A percentile compares a stretch with the other conserved stretches of the same genome.
Conservation (phyloP, 2,113 vertebrate genomes). For the Muscicapa adusta region DNA sequence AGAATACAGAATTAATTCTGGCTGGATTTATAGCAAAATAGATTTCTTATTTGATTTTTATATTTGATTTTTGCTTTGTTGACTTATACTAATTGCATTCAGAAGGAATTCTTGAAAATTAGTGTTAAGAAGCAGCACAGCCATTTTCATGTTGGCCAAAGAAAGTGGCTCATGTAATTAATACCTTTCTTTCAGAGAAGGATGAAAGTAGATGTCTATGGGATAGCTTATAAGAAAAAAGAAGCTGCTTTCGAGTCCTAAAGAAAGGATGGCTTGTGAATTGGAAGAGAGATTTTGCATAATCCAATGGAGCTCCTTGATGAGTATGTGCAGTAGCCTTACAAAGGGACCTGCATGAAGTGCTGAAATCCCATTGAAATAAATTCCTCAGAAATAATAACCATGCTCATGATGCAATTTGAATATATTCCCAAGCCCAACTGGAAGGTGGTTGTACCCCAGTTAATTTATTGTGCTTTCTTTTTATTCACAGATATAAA, state of each 20-base stretch:
- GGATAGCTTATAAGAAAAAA: background rate
- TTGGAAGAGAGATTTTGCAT: background rate
- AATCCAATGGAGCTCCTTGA: background rate
- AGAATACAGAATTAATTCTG: background rate
- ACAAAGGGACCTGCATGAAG: background rate
- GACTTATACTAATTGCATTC: background rate
- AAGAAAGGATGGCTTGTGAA: background rate
- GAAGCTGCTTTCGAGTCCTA: background rate
- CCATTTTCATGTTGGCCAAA: background rate
- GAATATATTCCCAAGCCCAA: background rate
- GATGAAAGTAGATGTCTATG: background rate
- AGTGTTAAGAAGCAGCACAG: background rate
- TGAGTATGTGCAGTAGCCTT: background rate
- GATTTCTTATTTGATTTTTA: background rate
- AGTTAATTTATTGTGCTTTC: background rate
- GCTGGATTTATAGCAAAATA: background rate
- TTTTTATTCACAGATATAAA: constrained; percentile 81
- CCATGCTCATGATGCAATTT: background rate
- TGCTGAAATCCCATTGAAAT: background rate
- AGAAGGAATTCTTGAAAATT: background rate
- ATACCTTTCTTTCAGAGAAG: background rate
- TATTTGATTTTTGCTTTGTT: background rate
- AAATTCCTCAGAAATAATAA: background rate
- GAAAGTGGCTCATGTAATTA: background rate
- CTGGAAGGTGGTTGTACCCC: background rate